Evolutionary conservation across 2,113 vertebrate species (phyloP), one percentile per base, ranked within the genome.

Genomic region (Notiomystis cincta): DNA sequence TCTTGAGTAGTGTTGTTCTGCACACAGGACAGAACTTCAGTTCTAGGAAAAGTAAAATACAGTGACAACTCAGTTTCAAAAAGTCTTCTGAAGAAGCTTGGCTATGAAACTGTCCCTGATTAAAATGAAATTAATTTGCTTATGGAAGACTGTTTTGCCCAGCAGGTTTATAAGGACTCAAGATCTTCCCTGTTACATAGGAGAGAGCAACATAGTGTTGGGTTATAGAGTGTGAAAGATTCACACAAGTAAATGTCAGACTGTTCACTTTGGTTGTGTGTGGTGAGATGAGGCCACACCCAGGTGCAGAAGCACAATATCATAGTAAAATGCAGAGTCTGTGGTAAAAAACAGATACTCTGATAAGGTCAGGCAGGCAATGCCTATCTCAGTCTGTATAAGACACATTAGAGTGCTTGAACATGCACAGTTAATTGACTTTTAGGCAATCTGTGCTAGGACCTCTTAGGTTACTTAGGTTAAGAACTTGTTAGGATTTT

Each of bases 381-480:
- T 60, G 31, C 21, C 7, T 33, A 1, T 11, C 61, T 58, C 37
- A 77, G 42, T 23, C 38, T 64, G 21, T 30, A 9, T 11, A n/a
- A n/a, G 42, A 50, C 61, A 33, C 8, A 4, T 27, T 60, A 33
- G 31, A 19, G 13, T 56, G 44, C 40, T 82, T 54, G 25, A 22
- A n/a, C 0, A 0, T 51, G 45, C 22, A 38, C 38, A 69, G 0
- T 51, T 69, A 87, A 77, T 45, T 60, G 51, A 42, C 3, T 2
- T 82, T 53, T 15, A 45, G 61, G 3, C 30, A 37, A 15, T 50
- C 42, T 44, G 15, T 75, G 23, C 45, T 56, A 28, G 23, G 76
- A 40, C 20, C 11, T 54, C 27, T 44, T 33, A 30, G 30, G 19
- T 12, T 70, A 11, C 47, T 37, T 30, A 35, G 45, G 10, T 72